Evolutionary conservation across 2,797 vertebrate genomes (phyloP), one percentile per base, ranked within the genome.

Genomic region (Tadarida brasiliensis): DNA sequence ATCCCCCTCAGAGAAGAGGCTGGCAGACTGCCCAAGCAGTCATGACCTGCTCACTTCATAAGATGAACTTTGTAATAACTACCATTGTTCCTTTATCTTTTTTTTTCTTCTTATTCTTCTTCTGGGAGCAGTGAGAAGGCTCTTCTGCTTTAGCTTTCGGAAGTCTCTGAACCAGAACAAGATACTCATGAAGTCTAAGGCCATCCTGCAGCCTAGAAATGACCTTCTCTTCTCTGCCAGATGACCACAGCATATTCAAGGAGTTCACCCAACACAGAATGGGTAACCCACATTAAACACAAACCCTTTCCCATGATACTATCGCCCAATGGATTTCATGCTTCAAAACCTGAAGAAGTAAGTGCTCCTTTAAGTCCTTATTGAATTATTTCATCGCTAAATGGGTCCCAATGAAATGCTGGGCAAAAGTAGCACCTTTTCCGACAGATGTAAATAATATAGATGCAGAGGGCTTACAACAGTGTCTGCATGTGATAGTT

Each of bases 151-250:
- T 71, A 71, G 14, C 14, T 93, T 70, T 71, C 6, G 1, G 47
- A 54, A 78, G 10, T 20, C 11, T 87, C 70, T 80, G 19, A 73
- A 88, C 56, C 51, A 70, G 12, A 93, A 39, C 16, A 85, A 26
- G 47, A 65, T 81, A 67, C 88, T 92, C 90, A 49, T 70, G 65
- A 92, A 94, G 20, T 57, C 95, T 26, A 80, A 80, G 47, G 22
- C 15, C 30, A 82, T 3, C 33, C 9, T 71, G 28, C 26, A 81
- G 61, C 24, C 11, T 57, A 26, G 73, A 77, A 94, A 92, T 16
- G 10, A 35, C 33, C 1, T 65, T 44, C 20, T 63, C 5, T 88
- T 67, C 30, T 77, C 11, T 83, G 51, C 7, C 68, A 44, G 5
- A 44, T 44, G 39, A 44, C 7, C n/a, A 39, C 86, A 81, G 76